These are phyloP conservation scores for Blastomussa wellsi DNA, from an alignment of 92 coral and sea anemone genomes.

Conservation along the genomic window DNA sequence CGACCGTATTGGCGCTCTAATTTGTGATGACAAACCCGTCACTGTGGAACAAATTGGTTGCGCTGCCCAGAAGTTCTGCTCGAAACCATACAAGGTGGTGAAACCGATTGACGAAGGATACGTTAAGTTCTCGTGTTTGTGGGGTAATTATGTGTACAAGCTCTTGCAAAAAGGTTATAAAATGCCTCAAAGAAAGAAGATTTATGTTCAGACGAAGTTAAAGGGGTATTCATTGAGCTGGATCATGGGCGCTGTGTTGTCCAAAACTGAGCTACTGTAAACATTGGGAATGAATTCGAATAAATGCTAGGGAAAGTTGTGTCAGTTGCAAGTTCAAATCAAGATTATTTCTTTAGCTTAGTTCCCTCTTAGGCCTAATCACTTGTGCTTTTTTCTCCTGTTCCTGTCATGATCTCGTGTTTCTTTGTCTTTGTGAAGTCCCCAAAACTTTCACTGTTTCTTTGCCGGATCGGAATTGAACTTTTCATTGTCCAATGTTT, in stretches of 20 bases:
- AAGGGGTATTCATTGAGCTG: constrained; percentile 24
- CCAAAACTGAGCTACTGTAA: constrained; percentile 18
- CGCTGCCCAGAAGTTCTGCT: constrained; percentile 24
- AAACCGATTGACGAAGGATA: constrained; percentile 14
- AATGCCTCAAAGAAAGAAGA: background rate
- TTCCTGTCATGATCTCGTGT: too few relatives aligned
- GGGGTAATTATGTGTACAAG: constrained; percentile 34
- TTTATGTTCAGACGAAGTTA: constrained; percentile 7
- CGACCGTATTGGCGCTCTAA: constrained; percentile 37
- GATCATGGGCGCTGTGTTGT: constrained; percentile 34
- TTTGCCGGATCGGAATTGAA: too few relatives aligned
- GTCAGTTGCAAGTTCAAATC: background rate
- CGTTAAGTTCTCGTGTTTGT: constrained; percentile 19
- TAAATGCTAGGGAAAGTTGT: too few relatives aligned
- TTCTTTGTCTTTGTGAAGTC: too few relatives aligned
- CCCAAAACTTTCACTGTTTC: too few relatives aligned
- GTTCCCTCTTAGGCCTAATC: too few relatives aligned
- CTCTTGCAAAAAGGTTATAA: constrained; percentile 33
- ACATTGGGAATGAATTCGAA: background rate
- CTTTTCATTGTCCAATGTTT: too few relatives aligned
- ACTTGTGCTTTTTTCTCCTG: too few relatives aligned
- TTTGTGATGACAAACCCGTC: constrained; percentile 4
- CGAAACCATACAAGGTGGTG: constrained; percentile 21
- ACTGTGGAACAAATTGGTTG: constrained; percentile 18
- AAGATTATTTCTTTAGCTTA: background rate